Percentiles rank a stretch among this genome's conserved stretches.
phyloP scores from a whole-genome alignment of 2,797 vertebrate species.

The Percopsis omiscomaycus region DNA sequence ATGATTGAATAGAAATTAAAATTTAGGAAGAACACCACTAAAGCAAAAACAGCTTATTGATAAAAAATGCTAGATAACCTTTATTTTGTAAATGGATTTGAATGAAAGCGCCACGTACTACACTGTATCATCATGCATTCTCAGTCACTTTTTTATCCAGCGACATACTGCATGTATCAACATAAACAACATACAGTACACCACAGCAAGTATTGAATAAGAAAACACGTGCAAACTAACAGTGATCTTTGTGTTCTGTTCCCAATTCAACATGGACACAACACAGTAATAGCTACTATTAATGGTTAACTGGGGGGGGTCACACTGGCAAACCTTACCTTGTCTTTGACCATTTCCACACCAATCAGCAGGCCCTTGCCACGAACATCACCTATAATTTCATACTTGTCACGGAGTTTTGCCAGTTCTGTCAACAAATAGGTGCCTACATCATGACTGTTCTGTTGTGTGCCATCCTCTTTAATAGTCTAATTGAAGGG shows the following conservation, averaged over 20 bases:
- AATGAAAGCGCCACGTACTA: too few species aligned
- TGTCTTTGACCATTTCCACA: constrained; percentile 93
- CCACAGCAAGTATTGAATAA: too few species aligned
- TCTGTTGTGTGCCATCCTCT: constrained; percentile 84
- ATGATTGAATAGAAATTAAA: too few species aligned
- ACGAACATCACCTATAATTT: constrained; percentile 92
- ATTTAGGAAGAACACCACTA: too few species aligned
- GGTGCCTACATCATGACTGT: constrained; percentile 82
- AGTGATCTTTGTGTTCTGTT: constrained; percentile 8
- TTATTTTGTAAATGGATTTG: too few species aligned
- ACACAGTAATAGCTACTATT: constrained; percentile 28
- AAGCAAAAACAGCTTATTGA: too few species aligned
- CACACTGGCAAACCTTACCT: constrained; percentile 73
- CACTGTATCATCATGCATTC: too few species aligned
- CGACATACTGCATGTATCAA: too few species aligned
- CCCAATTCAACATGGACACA: constrained; percentile 14
- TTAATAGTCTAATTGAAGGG: constrained; percentile 79
- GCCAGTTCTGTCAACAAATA: constrained; percentile 84
- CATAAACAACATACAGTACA: too few species aligned
- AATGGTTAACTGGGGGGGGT: constrained; percentile 57
- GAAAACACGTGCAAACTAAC: background rate
- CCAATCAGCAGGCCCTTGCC: constrained; percentile 94
- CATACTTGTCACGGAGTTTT: constrained; percentile 85
- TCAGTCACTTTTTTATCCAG: too few species aligned
- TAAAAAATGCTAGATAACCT: too few species aligned